phyloP scores from a whole-genome alignment of 2,797 vertebrate species.

The Thaleichthys pacificus region DNA sequence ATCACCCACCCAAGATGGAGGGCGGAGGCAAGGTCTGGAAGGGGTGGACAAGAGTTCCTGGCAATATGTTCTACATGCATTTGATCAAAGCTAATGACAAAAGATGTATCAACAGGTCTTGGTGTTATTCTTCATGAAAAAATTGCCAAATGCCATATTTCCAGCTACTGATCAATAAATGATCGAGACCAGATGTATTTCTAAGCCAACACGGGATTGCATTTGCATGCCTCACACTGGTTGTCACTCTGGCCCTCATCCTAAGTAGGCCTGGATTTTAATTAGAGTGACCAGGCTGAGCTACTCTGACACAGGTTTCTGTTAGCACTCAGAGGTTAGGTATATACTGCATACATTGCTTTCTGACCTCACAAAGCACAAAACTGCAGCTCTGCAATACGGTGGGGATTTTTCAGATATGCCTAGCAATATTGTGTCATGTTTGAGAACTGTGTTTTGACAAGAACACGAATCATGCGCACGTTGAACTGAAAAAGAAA shows the following conservation, averaged over 20 bases:
- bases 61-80: conserved; percentile 51
- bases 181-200: neutral
- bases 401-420: neutral
- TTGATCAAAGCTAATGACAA: conserved; percentile 58
- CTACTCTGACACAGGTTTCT: conserved; percentile 23
- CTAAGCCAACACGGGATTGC: neutral
- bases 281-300: conserved; percentile 38
- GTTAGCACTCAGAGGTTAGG: conserved; percentile 32
- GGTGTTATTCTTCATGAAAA: conserved; percentile 49
- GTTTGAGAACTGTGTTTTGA: neutral
- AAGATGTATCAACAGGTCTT: conserved; percentile 49
- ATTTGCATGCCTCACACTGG: conserved; percentile 34
- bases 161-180: neutral
- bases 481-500: conserved; percentile 10
- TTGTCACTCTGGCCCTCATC: conserved; percentile 28
- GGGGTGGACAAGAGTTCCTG: conserved; percentile 56
- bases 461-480: neutral
- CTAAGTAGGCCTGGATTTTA: conserved; percentile 27
- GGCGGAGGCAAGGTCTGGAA: conserved; percentile 71
- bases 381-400: conserved; percentile 2
- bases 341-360: conserved; percentile 19
- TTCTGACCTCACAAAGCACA: conserved; percentile 15
- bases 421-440: neutral
- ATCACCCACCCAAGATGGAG: conserved; percentile 88
- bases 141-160: conserved; percentile 11